Conservation (phyloP, 2,888 invertebrate species). For the Nephrotoma flavescens region DNA sequence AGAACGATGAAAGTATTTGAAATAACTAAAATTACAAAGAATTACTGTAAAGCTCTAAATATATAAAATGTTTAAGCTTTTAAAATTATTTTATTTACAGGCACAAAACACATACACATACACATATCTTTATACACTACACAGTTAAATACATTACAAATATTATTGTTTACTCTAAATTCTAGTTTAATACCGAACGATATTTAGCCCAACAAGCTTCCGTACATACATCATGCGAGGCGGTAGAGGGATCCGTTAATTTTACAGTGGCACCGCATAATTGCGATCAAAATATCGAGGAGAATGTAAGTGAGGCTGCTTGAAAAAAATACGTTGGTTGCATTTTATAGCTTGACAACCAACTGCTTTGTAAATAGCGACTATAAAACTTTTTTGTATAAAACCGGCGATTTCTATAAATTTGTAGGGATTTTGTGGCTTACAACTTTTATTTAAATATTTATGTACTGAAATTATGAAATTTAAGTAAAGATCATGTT, state of each 20-base stretch:
- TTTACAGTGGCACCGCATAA: not conserved
- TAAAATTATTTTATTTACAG: not conserved
- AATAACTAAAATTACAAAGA: not conserved
- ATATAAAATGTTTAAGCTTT: not conserved
- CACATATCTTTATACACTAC: not conserved
- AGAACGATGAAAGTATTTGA: not conserved
- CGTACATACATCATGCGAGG: not conserved
- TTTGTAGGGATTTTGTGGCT: too few relatives aligned
- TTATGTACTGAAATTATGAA: too few relatives aligned
- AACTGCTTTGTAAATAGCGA: not conserved
- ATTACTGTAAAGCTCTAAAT: not conserved
- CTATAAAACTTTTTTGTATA: too few relatives aligned
- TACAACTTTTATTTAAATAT: too few relatives aligned
- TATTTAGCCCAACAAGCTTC: not conserved
- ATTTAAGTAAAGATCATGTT: too few relatives aligned
- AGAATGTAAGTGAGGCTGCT: not conserved
- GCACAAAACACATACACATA: too few relatives aligned
- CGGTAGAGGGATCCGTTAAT: not conserved
- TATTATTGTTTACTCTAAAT: not conserved
- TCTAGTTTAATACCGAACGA: not conserved
- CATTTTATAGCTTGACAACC: too few relatives aligned
- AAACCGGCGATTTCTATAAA: not conserved
- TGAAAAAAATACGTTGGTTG: not conserved
- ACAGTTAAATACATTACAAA: not conserved
- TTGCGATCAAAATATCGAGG: not conserved